Percentiles rank a stretch among this genome's conserved stretches.
These are phyloP conservation scores for Arctopsyche grandis DNA, from an alignment of 1,140 invertebrate genomes.

Conservation along the genomic window DNA sequence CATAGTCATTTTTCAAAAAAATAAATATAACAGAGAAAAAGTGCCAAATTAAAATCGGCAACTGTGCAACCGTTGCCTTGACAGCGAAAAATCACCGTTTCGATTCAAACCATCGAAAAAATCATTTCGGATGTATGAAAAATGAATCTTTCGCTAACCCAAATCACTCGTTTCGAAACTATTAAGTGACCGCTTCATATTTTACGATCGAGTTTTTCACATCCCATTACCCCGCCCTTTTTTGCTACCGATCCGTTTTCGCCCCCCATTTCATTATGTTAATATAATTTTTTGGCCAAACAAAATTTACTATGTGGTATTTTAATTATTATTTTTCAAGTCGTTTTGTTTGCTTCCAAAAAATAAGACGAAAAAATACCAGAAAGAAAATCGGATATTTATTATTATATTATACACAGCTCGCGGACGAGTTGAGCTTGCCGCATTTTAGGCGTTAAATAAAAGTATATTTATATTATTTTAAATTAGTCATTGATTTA, in stretches of 20 bases:
- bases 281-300: conserved; percentile 51
- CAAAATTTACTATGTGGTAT: conserved; percentile 51
- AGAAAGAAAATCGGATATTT: not conserved
- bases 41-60: conserved; percentile 25
- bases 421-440: not conserved
- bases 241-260: conserved; percentile 52
- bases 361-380: not conserved
- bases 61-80: not conserved
- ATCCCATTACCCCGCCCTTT: conserved; percentile 53
- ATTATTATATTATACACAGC: not conserved
- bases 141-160: not conserved
- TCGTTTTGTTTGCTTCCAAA: conserved; percentile 6
- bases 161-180: conserved; percentile 2
- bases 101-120: not conserved
- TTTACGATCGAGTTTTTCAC: conserved; percentile 34
- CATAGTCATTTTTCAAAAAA: conserved; percentile 42
- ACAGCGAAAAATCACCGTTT: not conserved
- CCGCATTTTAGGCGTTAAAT: not conserved
- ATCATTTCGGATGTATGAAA: not conserved
- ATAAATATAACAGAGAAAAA: conserved; percentile 8
- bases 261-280: conserved; percentile 28
- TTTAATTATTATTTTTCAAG: conserved; percentile 45
- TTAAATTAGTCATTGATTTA: too few species aligned
- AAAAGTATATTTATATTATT: too few species aligned
- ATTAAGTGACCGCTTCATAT: conserved; percentile 26